These are phyloP conservation scores for Pseudochirops cupreus DNA, from an alignment of 2,797 vertebrate species.

Conservation along the genomic window DNA sequence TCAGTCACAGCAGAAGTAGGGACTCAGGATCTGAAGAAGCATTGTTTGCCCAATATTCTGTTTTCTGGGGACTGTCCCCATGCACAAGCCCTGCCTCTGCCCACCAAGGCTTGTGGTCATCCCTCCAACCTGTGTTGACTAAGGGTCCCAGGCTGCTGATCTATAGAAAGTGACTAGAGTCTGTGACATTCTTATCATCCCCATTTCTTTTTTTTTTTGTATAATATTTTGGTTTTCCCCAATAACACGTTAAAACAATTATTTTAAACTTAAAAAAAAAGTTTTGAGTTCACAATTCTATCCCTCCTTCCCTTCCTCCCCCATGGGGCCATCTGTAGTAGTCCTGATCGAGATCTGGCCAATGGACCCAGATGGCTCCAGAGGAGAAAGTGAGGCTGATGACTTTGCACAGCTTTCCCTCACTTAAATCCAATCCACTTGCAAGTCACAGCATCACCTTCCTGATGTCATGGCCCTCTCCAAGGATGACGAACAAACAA, in stretches of 20 bases:
- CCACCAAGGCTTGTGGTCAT: neutral
- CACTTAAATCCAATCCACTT: no score
- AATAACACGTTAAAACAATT: neutral
- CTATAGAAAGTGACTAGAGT: neutral
- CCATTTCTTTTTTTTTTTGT: neutral
- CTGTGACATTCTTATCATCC: neutral
- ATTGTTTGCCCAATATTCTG: neutral
- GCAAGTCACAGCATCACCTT: no score
- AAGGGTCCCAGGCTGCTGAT: neutral
- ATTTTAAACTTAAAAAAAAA: neutral
- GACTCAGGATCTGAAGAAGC: neutral
- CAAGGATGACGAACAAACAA: no score
- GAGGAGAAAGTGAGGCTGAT: no score
- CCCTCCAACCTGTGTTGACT: neutral
- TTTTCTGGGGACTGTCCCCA: neutral
- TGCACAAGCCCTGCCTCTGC: neutral
- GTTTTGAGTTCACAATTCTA: neutral
- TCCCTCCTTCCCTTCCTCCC: neutral
- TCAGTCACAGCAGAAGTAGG: neutral
- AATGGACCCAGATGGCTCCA: no score
- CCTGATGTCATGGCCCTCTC: no score
- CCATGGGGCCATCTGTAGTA: no score
- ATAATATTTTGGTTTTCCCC: no score
- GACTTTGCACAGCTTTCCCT: no score
- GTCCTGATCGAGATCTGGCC: no score